Percentiles rank a stretch among this genome's conserved stretches.
phyloP scores from a whole-genome alignment of 2,113 vertebrate genomes.

The Fukomys damarensis region DNA sequence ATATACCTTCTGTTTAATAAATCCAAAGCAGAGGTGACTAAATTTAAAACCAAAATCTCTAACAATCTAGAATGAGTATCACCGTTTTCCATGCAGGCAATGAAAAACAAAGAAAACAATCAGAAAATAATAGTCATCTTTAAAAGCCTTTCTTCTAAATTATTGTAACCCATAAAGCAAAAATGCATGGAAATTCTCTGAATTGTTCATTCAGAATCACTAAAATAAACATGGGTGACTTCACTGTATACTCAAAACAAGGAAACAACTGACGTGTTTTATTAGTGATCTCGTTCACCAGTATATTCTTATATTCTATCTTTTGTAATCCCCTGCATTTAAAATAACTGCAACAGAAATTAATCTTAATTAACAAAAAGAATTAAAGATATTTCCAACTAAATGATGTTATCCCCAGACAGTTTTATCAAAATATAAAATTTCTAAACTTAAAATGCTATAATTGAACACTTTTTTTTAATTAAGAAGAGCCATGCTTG shows the following conservation, averaged over 20 bases:
- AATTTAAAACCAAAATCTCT: conserved; percentile 55
- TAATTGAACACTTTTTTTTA: conserved; percentile 86
- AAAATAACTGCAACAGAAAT: conserved; percentile 75
- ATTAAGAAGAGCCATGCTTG: conserved; percentile 84
- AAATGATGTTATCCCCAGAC: conserved; percentile 81
- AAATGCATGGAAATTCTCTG: conserved; percentile 78
- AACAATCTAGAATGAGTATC: conserved; percentile 46
- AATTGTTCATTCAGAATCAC: conserved; percentile 78
- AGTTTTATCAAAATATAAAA: conserved; percentile 84
- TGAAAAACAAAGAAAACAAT: conserved; percentile 75
- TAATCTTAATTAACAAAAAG: conserved; percentile 79
- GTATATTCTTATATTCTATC: conserved; percentile 71
- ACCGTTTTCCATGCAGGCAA: conserved; percentile 2
- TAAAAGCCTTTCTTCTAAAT: conserved; percentile 68
- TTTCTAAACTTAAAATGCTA: conserved; percentile 83
- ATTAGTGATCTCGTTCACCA: conserved; percentile 75
- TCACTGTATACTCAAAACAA: conserved; percentile 73
- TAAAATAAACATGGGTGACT: conserved; percentile 77
- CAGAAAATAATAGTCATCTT: conserved; percentile 74
- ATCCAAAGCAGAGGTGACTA: conserved; percentile 39
- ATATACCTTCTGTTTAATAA: conserved; percentile 60
- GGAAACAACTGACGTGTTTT: conserved; percentile 75
- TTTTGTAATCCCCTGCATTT: conserved; percentile 71
- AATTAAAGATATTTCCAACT: conserved; percentile 82
- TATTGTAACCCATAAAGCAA: conserved; percentile 62